Evolutionary conservation across 2,888 invertebrate genomes (phyloP).

Genomic region (Acleris emargana): DNA sequence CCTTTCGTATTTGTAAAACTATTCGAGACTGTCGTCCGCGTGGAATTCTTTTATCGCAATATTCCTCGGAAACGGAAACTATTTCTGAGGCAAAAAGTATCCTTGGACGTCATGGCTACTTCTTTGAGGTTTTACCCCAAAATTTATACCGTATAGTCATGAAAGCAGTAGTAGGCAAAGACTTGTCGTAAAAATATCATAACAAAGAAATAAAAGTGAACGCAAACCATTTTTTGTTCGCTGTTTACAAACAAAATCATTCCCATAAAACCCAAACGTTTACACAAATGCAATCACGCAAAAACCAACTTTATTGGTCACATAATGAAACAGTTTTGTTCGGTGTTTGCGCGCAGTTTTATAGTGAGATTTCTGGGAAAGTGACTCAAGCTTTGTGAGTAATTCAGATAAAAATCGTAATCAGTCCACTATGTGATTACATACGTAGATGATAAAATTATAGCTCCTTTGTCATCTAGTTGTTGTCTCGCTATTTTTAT

Average conservation of each 20-base stretch:
- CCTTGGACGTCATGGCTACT: no score
- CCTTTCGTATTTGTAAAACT: no score
- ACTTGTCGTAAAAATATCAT: no score
- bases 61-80: neutral
- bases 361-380: slow-evolving; percentile 20
- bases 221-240: slow-evolving; percentile 1
- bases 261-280: slow-evolving; percentile 6
- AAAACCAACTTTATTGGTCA: slow-evolving; percentile 1
- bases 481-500: neutral
- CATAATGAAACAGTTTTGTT: slow-evolving; percentile 2
- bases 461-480: neutral
- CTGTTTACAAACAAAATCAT: slow-evolving; percentile 16
- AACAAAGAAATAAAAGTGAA: no score
- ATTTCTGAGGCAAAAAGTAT: neutral
- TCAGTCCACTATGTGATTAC: slow-evolving; percentile 5
- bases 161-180: no score
- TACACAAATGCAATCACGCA: neutral
- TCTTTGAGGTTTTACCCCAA: neutral
- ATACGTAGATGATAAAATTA: neutral
- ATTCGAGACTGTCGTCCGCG: no score
- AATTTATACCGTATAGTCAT: no score
- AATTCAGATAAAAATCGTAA: slow-evolving; percentile 27
- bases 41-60: neutral
- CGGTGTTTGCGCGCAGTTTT: neutral
- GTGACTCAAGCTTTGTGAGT: slow-evolving; percentile 24